Conservation (phyloP, 2,888 invertebrate genomes). For the Helobdella robusta region DNA sequence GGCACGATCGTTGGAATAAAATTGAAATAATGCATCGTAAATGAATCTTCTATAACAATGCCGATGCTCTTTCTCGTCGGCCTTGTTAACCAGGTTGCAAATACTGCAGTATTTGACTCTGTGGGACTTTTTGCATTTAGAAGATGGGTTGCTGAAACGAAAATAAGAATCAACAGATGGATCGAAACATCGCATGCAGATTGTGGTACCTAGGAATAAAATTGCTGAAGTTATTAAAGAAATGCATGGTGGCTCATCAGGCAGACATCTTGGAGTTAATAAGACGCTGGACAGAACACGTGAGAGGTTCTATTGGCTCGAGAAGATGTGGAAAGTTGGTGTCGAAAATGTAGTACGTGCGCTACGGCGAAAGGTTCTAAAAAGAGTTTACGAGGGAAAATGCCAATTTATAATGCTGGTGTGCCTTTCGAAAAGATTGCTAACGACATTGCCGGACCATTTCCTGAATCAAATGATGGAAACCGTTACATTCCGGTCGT, state of each 20-base stretch:
- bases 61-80: constrained; percentile 31
- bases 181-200: background rate
- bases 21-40: constrained; percentile 28
- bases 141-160: background rate
- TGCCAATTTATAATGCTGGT: background rate
- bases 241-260: background rate
- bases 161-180: constrained; percentile 3
- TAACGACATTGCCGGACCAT: background rate
- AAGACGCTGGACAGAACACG: background rate
- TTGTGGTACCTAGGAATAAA: background rate
- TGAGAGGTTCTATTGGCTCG: too few species aligned
- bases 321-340: background rate
- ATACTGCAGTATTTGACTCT: background rate
- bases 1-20: constrained; percentile 29
- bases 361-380: background rate
- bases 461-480: background rate
- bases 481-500: background rate
- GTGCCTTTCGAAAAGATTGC: background rate
- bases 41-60: constrained; percentile 31
- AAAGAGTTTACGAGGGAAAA: background rate
- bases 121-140: background rate
- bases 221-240: background rate
- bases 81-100: constrained; percentile 13
- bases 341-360: background rate
- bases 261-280: constrained; percentile 12